A percentile compares a stretch with the other conserved stretches of the same genome.
Evolutionary conservation across 2,888 invertebrate genomes (phyloP).

Genomic region (Drosophila mayaguana): DNA sequence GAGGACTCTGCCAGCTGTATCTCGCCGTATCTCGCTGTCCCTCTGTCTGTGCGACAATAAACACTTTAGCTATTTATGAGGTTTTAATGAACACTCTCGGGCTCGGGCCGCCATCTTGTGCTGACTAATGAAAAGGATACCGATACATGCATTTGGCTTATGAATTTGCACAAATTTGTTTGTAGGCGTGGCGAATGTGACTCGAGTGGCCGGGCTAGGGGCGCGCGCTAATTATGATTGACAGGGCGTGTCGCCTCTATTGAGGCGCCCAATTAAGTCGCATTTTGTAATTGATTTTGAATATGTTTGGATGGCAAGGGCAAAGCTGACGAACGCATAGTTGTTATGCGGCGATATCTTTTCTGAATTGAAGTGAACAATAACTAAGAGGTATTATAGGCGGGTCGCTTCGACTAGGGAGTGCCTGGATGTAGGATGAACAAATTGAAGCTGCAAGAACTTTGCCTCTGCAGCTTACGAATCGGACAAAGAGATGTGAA

Average conservation of each 20-base stretch:
- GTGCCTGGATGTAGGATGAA: no score
- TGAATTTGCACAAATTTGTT: constrained; percentile 76
- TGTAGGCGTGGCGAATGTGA: constrained; percentile 68
- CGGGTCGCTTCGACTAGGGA: neutral
- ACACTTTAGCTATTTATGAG: constrained; percentile 80
- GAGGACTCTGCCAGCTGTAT: constrained; percentile 64
- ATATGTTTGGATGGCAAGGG: constrained; percentile 37
- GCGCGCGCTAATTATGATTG: constrained; percentile 83
- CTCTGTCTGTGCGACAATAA: constrained; percentile 64
- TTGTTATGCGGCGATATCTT: constrained; percentile 39
- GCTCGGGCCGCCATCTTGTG: constrained; percentile 60
- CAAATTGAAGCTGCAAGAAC: no score
- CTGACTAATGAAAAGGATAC: constrained; percentile 72
- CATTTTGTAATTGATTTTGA: constrained; percentile 75
- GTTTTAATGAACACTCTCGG: constrained; percentile 73
- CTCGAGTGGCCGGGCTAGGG: constrained; percentile 56
- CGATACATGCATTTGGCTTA: constrained; percentile 69
- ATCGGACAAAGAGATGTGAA: no score
- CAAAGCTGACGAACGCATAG: constrained; percentile 26
- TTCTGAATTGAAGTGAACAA: constrained; percentile 25
- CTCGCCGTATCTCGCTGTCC: neutral
- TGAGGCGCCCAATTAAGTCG: constrained; percentile 77
- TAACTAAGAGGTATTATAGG: neutral
- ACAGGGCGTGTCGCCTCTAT: constrained; percentile 80
- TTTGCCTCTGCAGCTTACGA: no score